These are phyloP conservation scores for Strix aluco DNA, from an alignment of 2,113 vertebrate species.

Conservation along the genomic window DNA sequence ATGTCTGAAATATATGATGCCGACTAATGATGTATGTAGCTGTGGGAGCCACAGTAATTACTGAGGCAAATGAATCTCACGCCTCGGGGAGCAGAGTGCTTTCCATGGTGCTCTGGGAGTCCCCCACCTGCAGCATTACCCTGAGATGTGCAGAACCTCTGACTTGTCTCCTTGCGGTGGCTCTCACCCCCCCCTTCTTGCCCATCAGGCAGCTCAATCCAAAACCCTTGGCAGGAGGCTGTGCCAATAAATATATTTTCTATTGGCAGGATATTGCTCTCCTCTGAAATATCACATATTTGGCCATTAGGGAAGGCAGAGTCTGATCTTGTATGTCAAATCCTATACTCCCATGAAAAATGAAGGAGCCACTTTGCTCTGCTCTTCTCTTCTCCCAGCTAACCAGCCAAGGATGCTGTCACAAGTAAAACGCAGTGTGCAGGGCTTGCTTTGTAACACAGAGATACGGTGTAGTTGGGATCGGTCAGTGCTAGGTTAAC, in stretches of 20 bases:
- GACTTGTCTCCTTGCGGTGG: accelerated
- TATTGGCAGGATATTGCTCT: slow-evolving; percentile 48
- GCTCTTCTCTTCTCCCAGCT: not conserved
- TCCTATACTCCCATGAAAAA: slow-evolving; percentile 39
- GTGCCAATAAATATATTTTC: slow-evolving; percentile 48
- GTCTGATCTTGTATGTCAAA: slow-evolving; percentile 43
- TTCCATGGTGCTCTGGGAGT: not conserved
- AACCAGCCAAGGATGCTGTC: not conserved
- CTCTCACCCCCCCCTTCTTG: not conserved
- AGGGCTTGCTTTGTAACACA: not conserved
- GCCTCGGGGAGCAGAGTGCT: not conserved
- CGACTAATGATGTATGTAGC: not conserved
- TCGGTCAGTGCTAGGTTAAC: too few species aligned
- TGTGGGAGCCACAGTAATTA: not conserved
- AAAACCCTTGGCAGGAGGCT: slow-evolving; percentile 10
- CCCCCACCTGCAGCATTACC: not conserved
- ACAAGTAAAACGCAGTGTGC: not conserved
- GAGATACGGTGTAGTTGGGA: too few species aligned
- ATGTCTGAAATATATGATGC: not conserved
- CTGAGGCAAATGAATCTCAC: not conserved
- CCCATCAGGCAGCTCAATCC: not conserved
- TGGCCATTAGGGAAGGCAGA: slow-evolving; percentile 46
- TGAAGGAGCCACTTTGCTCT: not conserved
- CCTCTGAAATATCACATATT: slow-evolving; percentile 55
- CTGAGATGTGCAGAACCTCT: not conserved